phyloP scores from a whole-genome alignment of 2,113 vertebrate species.

The Bubalus kerabau region DNA sequence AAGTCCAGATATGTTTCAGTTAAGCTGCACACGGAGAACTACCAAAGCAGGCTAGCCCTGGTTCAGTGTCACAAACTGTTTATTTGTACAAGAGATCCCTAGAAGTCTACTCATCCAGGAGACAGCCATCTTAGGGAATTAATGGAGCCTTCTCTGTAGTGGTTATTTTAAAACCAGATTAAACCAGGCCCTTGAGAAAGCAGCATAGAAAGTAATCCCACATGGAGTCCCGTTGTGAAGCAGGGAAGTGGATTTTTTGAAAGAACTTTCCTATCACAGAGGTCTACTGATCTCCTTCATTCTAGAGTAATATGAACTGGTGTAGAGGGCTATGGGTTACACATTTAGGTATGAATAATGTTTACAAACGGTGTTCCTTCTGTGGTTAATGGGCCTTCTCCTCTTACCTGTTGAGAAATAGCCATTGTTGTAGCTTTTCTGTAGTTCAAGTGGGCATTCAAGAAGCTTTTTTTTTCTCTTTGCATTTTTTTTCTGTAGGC shows the following conservation, averaged over 20 bases:
- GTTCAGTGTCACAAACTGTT: conserved; percentile 49
- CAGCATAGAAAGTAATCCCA: conserved; percentile 1
- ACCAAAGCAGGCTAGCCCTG: background rate
- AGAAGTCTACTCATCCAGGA: conserved; percentile 57
- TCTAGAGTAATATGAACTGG: background rate
- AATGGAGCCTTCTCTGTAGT: conserved; percentile 18
- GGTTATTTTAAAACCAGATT: conserved; percentile 53
- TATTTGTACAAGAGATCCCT: conserved; percentile 64
- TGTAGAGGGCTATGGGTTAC: background rate
- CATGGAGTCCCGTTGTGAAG: background rate
- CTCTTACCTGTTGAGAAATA: conserved; percentile 21
- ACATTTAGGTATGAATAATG: background rate
- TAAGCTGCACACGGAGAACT: conserved; percentile 45
- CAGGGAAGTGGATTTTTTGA: background rate
- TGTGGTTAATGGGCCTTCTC: background rate
- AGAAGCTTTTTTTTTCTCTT: background rate
- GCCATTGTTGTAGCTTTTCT: background rate
- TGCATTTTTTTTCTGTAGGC: background rate
- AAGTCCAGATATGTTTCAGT: conserved; percentile 61
- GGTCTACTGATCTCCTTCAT: background rate
- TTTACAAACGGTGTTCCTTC: background rate
- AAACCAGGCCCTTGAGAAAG: conserved; percentile 53
- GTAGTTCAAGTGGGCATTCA: background rate
- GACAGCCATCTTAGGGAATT: conserved; percentile 45
- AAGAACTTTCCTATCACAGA: background rate